Base-by-base conservation (phyloP, 1,140 invertebrate genomes). In the Dysdera silvatica region DNA sequence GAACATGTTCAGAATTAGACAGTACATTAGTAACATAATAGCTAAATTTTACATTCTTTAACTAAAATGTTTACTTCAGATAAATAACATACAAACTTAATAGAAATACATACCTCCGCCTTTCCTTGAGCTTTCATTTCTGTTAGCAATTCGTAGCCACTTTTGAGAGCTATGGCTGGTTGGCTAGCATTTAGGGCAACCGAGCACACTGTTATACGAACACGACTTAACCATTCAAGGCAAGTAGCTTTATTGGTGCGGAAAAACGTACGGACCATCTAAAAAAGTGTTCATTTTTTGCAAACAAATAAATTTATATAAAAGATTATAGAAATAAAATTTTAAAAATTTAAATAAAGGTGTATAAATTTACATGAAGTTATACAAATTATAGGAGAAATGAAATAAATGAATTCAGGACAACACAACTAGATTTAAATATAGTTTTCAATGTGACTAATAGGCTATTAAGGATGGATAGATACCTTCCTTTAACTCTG, bases 211-310 rank as follows among this genome's bases (percentile, higher is more conserved):
- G 86, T 86, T 12, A 87, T 80, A 32, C 94, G 80, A 37, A 95
- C 88, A 58, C 95, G 83, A 67, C 84, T 85, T 58, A 97, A 77
- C 95, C 95, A 98, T 74, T 96, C 95, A 29, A 83, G 82, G 72
- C 95, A 99, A 0, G 93, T 97, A 16, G 84, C 83, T 71, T 87
- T 85, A 74, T 98, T 98, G 0, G 92, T 91, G 48, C 87, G 84
- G 71, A 98, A 99, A 75, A 98, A 98, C 3, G 87, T 87, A 53
- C 86, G 82, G 0, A 94, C 89, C 31, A 85, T 83, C 81, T 84
- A 68, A n/a, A 74, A 72, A 61, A 23, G 12, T n/a, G n/a, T n/a
- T n/a, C n/a, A n/a, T n/a, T n/a, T n/a, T n/a, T n/a, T n/a, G n/a
- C n/a, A 59, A 43, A 43, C 43, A 56, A 23, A 28, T 49, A 41